A percentile compares a stretch with the other conserved stretches of the same genome.
Evolutionary conservation across 2,797 vertebrate genomes (phyloP).

Genomic region (Smutsia temminckii): DNA sequence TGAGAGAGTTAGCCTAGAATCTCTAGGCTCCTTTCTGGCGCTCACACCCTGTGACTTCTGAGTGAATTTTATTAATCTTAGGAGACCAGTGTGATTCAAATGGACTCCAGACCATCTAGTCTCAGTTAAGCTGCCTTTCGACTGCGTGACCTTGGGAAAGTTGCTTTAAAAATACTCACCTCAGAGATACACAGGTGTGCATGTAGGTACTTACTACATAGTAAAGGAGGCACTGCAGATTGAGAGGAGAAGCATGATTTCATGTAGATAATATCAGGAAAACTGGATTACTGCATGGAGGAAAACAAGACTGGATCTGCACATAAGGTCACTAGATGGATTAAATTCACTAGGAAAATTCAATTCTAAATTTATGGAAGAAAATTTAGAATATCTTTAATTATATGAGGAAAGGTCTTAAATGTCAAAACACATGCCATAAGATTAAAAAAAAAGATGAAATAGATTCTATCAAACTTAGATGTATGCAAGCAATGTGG

Average conservation of each 20-base stretch:
- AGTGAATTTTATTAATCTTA: neutral
- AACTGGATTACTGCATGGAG: neutral
- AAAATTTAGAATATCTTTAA: neutral
- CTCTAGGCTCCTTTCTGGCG: neutral
- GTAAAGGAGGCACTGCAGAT: neutral
- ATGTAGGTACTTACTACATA: neutral
- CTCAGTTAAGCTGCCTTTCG: conserved; percentile 16
- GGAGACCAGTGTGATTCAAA: conserved; percentile 5
- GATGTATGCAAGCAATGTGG: neutral
- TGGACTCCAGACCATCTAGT: conserved; percentile 10
- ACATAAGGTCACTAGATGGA: neutral
- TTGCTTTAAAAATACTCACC: conserved; percentile 22
- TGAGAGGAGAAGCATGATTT: neutral
- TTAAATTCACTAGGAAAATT: neutral
- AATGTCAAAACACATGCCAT: neutral
- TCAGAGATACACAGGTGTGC: neutral
- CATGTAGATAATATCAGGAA: neutral
- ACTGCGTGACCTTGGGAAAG: conserved; percentile 7
- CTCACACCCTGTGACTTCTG: neutral
- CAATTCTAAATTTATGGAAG: neutral
- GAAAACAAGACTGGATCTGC: neutral
- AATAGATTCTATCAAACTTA: neutral
- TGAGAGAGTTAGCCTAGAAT: neutral
- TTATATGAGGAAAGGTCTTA: neutral
- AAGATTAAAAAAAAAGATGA: neutral